Evolutionary conservation across 2,888 invertebrate species (phyloP).

Genomic region (Drosophila tripunctata): DNA sequence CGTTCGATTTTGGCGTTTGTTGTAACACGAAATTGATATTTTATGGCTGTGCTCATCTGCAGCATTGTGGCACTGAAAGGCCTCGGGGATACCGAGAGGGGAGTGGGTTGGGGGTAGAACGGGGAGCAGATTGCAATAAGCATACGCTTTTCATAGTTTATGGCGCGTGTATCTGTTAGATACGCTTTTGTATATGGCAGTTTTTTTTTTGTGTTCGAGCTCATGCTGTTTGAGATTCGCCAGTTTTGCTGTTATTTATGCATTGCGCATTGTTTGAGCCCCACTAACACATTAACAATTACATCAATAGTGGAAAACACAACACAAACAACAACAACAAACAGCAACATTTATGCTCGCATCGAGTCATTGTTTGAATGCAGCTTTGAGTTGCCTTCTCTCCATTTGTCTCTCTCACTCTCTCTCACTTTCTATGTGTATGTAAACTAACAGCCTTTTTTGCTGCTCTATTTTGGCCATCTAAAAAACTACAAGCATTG

Average conservation of each 20-base stretch:
- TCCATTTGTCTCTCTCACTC: slow-evolving; percentile 22
- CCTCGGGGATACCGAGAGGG: not conserved
- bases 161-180: slow-evolving; percentile 78
- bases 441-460: slow-evolving; percentile 18
- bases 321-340: slow-evolving; percentile 11
- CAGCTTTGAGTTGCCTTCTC: slow-evolving; percentile 62
- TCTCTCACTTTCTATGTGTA: slow-evolving; percentile 1
- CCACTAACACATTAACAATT: slow-evolving; percentile 32
- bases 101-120: not conserved
- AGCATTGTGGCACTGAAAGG: slow-evolving; percentile 18
- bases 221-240: slow-evolving; percentile 52
- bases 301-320: slow-evolving; percentile 24
- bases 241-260: slow-evolving; percentile 70
- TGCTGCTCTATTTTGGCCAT: slow-evolving; percentile 36
- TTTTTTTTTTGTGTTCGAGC: slow-evolving; percentile 10
- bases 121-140: slow-evolving; percentile 33
- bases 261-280: slow-evolving; percentile 73
- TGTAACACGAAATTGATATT: slow-evolving; percentile 79
- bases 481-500: slow-evolving; percentile 19
- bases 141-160: slow-evolving; percentile 76
- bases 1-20: slow-evolving; percentile 74
- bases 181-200: slow-evolving; percentile 54
- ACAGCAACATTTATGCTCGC: not conserved
- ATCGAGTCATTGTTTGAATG: slow-evolving; percentile 48
- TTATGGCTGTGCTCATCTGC: slow-evolving; percentile 77